phyloP scores from a whole-genome alignment of 1,140 invertebrate genomes.

The Apis dorsata region DNA sequence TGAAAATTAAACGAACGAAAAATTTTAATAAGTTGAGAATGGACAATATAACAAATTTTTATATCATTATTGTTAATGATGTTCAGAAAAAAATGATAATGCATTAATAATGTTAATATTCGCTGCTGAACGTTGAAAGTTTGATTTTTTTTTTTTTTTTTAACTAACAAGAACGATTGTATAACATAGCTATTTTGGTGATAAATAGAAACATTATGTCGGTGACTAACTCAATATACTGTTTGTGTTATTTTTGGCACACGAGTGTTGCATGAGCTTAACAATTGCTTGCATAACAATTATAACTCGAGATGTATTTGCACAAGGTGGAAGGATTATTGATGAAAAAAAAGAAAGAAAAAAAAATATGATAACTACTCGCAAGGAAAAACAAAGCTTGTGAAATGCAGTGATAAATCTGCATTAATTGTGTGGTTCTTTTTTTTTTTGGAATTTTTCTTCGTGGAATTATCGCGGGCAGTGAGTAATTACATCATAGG shows the following conservation, averaged over 20 bases:
- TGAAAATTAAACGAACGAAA: no score
- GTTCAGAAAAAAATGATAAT: no score
- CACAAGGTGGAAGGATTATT: constrained; percentile 26
- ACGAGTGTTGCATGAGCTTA: constrained; percentile 42
- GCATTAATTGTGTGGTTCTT: constrained; percentile 29
- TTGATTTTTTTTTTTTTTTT: background rate
- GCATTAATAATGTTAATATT: no score
- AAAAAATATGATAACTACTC: constrained; percentile 19
- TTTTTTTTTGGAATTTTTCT: constrained; percentile 17
- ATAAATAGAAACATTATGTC: background rate
- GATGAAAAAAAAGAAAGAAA: background rate
- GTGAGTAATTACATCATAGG: constrained; percentile 42
- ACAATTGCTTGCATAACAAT: constrained; percentile 33
- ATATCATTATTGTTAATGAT: no score
- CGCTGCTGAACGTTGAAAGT: no score
- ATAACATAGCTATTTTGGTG: background rate
- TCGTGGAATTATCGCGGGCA: constrained; percentile 44
- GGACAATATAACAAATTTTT: no score
- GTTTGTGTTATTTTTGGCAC: background rate
- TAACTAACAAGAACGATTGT: background rate
- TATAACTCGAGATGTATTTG: constrained; percentile 22
- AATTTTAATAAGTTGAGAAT: no score
- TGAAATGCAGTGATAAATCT: constrained; percentile 42
- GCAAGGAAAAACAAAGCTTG: constrained; percentile 76
- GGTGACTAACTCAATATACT: background rate